Evolutionary conservation across 1,140 invertebrate genomes (phyloP).

Genomic region (Scaptomyza hsui): DNA sequence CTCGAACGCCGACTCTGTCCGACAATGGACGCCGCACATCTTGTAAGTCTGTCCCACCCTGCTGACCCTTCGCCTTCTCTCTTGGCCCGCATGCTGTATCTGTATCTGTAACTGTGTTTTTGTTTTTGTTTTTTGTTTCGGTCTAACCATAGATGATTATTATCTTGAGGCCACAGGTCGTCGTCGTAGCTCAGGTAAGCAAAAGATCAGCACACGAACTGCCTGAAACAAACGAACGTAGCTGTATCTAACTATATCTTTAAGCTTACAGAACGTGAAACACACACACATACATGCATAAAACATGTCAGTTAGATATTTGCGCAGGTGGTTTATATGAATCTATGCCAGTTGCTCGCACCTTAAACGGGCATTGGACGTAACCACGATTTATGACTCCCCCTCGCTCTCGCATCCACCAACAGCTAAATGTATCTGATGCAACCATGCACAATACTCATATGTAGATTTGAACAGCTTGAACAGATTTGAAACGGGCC

Average conservation of each 20-base stretch:
- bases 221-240: background rate
- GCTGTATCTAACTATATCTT: conserved; percentile 28
- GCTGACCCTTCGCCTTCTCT: conserved; percentile 2
- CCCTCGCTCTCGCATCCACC: conserved; percentile 4
- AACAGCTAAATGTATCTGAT: background rate
- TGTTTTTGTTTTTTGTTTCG: conserved; percentile 59
- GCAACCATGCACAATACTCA: background rate
- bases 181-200: conserved; percentile 83
- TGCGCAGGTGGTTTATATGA: conserved; percentile 71
- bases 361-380: conserved; percentile 66
- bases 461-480: conserved; percentile 32
- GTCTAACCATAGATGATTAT: conserved; percentile 71
- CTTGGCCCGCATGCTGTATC: conserved; percentile 23
- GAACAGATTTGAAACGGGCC: conserved; percentile 4
- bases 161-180: conserved; percentile 84
- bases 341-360: conserved; percentile 76
- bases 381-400: conserved; percentile 60
- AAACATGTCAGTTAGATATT: conserved; percentile 56
- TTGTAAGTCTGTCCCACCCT: conserved; percentile 66
- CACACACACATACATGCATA: conserved; percentile 5
- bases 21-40: conserved; percentile 74
- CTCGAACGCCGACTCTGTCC: conserved; percentile 53
- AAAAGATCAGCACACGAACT: conserved; percentile 35
- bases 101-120: conserved; percentile 55
- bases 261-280: conserved; percentile 18